phyloP scores from a whole-genome alignment of 2,797 vertebrate species.

The Hephaestus fuliginosus region DNA sequence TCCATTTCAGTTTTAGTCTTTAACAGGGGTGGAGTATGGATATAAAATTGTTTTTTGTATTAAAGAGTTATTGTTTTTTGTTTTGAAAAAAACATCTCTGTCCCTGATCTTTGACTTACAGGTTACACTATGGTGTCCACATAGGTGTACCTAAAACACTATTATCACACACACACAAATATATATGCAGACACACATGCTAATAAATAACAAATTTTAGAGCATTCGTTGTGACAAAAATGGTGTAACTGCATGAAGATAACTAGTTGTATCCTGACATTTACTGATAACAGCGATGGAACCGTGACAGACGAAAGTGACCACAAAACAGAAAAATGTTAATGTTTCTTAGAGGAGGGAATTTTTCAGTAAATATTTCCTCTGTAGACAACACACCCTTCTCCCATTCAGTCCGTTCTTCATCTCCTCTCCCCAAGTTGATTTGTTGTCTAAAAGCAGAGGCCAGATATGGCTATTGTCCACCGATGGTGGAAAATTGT shows the following conservation, averaged over 20 bases:
- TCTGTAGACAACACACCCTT: background rate
- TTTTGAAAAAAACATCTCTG: too few species aligned
- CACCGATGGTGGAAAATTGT: conserved; percentile 15
- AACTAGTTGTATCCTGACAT: background rate
- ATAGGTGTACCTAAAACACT: background rate
- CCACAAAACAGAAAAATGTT: background rate
- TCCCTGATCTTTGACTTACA: background rate
- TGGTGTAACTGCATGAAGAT: background rate
- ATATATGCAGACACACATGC: too few species aligned
- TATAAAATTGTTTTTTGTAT: too few species aligned
- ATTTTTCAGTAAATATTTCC: background rate
- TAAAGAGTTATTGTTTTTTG: too few species aligned
- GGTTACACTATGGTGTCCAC: too few species aligned
- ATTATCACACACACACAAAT: background rate
- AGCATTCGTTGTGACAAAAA: background rate
- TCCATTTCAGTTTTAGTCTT: background rate
- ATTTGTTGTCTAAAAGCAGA: conserved; percentile 31
- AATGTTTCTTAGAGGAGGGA: background rate
- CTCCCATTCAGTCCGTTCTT: background rate
- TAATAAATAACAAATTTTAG: background rate
- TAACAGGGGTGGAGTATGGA: background rate
- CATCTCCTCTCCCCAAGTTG: background rate
- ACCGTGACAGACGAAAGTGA: background rate
- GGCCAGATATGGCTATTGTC: background rate
- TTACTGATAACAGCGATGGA: background rate